Evolutionary conservation across 1,140 invertebrate species (phyloP).

Genomic region (Micrasema minimum): DNA sequence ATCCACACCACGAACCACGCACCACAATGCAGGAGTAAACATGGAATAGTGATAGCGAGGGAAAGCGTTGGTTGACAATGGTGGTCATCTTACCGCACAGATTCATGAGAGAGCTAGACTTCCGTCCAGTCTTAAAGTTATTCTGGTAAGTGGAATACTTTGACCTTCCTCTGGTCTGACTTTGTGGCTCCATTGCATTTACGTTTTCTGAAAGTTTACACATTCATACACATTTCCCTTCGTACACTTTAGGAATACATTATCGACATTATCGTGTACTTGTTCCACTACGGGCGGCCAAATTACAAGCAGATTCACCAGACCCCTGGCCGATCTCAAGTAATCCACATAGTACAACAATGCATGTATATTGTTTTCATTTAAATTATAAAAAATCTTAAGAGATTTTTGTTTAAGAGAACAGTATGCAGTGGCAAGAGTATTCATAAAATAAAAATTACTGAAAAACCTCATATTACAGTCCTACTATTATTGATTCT

Average conservation of each 20-base stretch:
- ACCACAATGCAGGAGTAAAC: slow-evolving; percentile 35
- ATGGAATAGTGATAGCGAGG: slow-evolving; percentile 49
- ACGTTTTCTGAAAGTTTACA: slow-evolving; percentile 69
- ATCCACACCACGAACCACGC: slow-evolving; percentile 43
- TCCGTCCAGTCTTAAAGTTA: slow-evolving; percentile 83
- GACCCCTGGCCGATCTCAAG: too few relatives aligned
- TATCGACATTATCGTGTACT: slow-evolving; percentile 3
- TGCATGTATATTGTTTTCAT: too few relatives aligned
- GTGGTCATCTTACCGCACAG: slow-evolving; percentile 84
- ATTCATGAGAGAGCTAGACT: slow-evolving; percentile 94
- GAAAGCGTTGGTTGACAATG: slow-evolving; percentile 50
- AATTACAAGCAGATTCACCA: too few relatives aligned
- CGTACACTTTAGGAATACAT: slow-evolving; percentile 15
- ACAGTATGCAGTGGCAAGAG: too few relatives aligned
- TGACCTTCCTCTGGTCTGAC: slow-evolving; percentile 79
- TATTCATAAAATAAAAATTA: too few relatives aligned
- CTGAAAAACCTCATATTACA: too few relatives aligned
- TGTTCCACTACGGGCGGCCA: too few relatives aligned
- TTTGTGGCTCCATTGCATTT: slow-evolving; percentile 77
- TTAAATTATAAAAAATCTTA: too few relatives aligned
- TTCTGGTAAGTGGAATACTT: slow-evolving; percentile 85
- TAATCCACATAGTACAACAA: too few relatives aligned
- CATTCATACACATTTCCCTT: slow-evolving; percentile 67
- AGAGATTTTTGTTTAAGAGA: too few relatives aligned
- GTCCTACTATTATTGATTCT: too few relatives aligned